Percentiles rank a stretch among this genome's conserved stretches.
Evolutionary conservation across 2,113 vertebrate species (phyloP).

Genomic region (Campylorhamphus procurvoides): DNA sequence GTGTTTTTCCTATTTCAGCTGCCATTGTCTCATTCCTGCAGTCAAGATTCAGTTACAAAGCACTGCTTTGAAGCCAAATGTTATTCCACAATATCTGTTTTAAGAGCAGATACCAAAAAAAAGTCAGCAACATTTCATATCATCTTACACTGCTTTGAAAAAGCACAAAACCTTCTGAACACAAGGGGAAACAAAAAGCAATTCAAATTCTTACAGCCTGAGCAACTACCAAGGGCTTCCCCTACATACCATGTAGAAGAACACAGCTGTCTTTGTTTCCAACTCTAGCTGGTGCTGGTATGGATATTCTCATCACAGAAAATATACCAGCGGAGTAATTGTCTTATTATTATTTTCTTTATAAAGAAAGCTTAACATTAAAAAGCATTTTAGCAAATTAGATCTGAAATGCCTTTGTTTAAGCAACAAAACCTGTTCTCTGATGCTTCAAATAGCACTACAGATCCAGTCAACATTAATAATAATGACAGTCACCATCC

Average conservation of each 20-base stretch:
- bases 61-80: background rate
- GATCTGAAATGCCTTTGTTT: slow-evolving; percentile 55
- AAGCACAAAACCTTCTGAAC: background rate
- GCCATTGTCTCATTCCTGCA: background rate
- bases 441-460: slow-evolving; percentile 14
- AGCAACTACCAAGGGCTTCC: background rate
- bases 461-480: slow-evolving; percentile 43
- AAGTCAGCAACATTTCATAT: background rate
- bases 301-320: background rate
- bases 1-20: background rate
- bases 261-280: background rate
- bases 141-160: background rate
- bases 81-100: background rate
- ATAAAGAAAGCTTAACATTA: slow-evolving; percentile 19
- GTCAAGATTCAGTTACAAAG: background rate
- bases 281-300: background rate
- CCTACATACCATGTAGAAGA: background rate
- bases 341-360: slow-evolving; percentile 10
- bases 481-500: slow-evolving; percentile 56
- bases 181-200: background rate
- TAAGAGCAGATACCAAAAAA: background rate
- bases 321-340: background rate
- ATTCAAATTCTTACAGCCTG: background rate
- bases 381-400: slow-evolving; percentile 52
- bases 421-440: slow-evolving; percentile 43